phyloP scores from a whole-genome alignment of 37 sponge, comb jelly and placozoan species.

The Diacarnus erythraeanus region DNA sequence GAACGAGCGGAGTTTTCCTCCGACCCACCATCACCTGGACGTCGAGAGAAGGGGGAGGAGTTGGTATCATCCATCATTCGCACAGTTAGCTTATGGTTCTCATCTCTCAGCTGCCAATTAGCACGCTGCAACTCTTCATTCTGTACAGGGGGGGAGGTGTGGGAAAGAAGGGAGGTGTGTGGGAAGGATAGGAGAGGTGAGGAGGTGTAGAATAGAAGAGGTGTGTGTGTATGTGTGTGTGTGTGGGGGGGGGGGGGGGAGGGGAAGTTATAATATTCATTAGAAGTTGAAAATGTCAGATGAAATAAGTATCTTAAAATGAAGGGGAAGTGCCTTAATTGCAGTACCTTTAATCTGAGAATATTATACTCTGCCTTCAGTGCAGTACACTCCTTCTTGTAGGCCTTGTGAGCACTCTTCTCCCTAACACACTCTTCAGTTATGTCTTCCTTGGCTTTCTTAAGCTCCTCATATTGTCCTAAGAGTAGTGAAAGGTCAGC shows the following conservation, averaged over 20 bases:
- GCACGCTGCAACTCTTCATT: slow-evolving; percentile 27
- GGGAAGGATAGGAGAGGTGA: too few species aligned
- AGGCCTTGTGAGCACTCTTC: slow-evolving; percentile 10
- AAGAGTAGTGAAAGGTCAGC: not conserved
- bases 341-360: slow-evolving; percentile 9
- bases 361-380: slow-evolving; percentile 30
- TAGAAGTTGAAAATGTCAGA: too few species aligned
- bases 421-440: not conserved
- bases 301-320: too few species aligned
- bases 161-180: too few species aligned
- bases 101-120: slow-evolving; percentile 35
- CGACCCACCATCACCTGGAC: slow-evolving; percentile 36
- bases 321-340: too few species aligned
- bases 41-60: slow-evolving; percentile 12
- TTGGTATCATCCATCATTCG: slow-evolving; percentile 33
- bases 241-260: too few species aligned
- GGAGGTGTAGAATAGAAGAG: too few species aligned
- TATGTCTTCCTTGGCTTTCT: slow-evolving; percentile 26
- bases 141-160: not conserved
- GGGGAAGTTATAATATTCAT: too few species aligned
- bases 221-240: too few species aligned
- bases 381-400: slow-evolving; percentile 21
- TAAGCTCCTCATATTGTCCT: slow-evolving; percentile 36
- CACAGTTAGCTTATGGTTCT: slow-evolving; percentile 23
- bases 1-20: slow-evolving; percentile 32